Base-by-base conservation (phyloP, 1,140 invertebrate genomes). In the Yoshiicerus persimilis region DNA sequence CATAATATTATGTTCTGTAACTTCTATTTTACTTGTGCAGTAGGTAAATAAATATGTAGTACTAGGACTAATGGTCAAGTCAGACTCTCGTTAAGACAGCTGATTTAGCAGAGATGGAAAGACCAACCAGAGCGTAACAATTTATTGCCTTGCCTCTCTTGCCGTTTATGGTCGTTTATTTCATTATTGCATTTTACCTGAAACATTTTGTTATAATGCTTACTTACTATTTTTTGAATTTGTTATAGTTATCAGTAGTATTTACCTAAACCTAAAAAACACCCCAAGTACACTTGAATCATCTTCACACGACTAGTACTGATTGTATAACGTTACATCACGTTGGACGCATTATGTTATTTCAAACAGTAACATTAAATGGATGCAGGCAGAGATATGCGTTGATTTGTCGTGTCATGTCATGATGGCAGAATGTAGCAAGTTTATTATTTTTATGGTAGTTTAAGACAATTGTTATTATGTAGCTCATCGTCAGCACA, bases 301-400 rank as follows among this genome's bases (percentile, higher is more conserved):
- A 32, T 36, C 30, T 34, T 80, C 32, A 80, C 16, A 80, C 32
- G 30, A 80, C 32, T 80, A 34, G 36, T 34, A 80, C 75, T 80
- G 75, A 80, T 80, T 36, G n/a, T 38, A 80, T 80, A 23, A 80
- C 34, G 75, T 80, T 80, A 32, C 75, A 38, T 80, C 75, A 80
- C 75, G 75, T 80, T 80, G 75, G 32, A 36, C 75, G n/a, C 75
- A 80, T 80, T 80, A 80, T 34, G 32, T 80, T 32, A 80, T 80
- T 80, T 80, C 66, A 8, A 70, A 70, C 62, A 64, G 62, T 64
- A 25, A 25, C 25, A 70, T 70, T 16, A 70, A 70, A 11, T 70
- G 66, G 66, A 70, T 70, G 66, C 30, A 70, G 66, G 10, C 1
- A 70, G 66, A 70, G 66, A 70, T 56, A 56, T 16, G 47, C 47